phyloP scores from a whole-genome alignment of 2,888 invertebrate genomes.

The Brachypalpus laphriformis region DNA sequence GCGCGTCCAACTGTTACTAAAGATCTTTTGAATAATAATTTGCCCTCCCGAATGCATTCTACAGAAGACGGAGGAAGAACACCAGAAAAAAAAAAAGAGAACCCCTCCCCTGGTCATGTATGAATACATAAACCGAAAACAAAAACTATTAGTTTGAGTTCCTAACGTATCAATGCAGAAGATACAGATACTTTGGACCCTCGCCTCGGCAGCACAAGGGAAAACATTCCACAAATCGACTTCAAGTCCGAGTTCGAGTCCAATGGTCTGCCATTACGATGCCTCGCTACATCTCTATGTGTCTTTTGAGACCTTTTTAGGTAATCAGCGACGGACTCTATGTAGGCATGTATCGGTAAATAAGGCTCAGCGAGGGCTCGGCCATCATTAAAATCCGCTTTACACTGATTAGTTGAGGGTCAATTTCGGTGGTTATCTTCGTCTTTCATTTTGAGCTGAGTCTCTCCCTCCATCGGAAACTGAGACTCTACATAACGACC shows the following conservation, averaged over 20 bases:
- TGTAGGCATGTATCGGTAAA: conserved; percentile 61
- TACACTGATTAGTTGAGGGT: conserved; percentile 74
- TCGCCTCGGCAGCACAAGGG: conserved; percentile 3
- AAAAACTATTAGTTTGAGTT: conserved; percentile 46
- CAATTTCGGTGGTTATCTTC: conserved; percentile 23
- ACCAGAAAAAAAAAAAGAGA: not conserved
- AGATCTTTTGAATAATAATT: conserved; percentile 74
- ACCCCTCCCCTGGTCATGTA: conserved; percentile 32
- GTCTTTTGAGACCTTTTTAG: conserved; percentile 38
- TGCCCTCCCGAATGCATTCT: conserved; percentile 52
- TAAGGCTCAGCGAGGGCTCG: conserved; percentile 72
- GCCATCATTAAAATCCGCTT: conserved; percentile 74
- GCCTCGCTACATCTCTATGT: conserved; percentile 20
- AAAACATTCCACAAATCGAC: conserved; percentile 52
- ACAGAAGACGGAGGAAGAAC: too few species aligned
- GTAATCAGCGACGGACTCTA: conserved; percentile 56
- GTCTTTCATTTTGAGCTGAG: conserved; percentile 54
- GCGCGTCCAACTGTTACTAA: conserved; percentile 72
- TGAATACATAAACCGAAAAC: conserved; percentile 11
- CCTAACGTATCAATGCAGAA: conserved; percentile 57
- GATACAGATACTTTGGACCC: conserved; percentile 16
- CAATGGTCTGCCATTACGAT: conserved; percentile 55
- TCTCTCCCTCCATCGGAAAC: conserved; percentile 8
- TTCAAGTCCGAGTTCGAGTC: conserved; percentile 29
- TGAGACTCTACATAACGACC: conserved; percentile 3